Evolutionary conservation across 2,113 vertebrate genomes (phyloP).

Genomic region (Panthera uncia): DNA sequence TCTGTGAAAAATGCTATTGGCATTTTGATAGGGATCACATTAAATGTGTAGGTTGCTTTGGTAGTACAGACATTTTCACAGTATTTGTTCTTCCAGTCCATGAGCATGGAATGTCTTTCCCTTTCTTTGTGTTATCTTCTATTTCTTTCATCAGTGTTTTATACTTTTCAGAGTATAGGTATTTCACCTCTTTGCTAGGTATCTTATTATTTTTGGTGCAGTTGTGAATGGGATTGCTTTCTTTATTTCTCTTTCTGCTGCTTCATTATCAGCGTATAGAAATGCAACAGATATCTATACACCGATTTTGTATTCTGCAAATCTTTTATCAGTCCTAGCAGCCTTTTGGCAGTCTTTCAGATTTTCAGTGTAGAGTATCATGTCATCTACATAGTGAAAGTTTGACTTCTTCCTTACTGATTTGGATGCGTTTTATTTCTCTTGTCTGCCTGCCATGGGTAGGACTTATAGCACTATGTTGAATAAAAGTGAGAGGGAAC

Average conservation of each 20-base stretch:
- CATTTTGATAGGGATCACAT: background rate
- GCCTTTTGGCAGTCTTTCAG: background rate
- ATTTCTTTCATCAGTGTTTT: background rate
- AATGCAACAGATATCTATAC: background rate
- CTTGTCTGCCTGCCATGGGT: background rate
- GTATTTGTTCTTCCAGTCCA: background rate
- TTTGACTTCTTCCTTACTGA: background rate
- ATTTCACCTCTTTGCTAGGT: background rate
- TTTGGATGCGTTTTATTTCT: background rate
- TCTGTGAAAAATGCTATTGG: background rate
- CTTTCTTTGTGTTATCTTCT: background rate
- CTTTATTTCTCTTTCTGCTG: background rate
- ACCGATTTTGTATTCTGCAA: background rate
- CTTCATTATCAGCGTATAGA: background rate
- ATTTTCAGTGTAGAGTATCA: background rate
- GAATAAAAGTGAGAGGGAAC: background rate
- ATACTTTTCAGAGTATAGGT: background rate
- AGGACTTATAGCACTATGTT: background rate
- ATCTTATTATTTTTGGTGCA: background rate
- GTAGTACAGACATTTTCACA: background rate
- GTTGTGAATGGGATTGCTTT: background rate
- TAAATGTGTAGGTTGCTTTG: background rate
- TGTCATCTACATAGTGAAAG: background rate
- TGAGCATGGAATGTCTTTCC: background rate
- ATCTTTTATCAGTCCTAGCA: background rate